A percentile compares a stretch with the other conserved stretches of the same genome.
Evolutionary conservation across 2,888 invertebrate species (phyloP).

Genomic region (Anthrax anthrax): DNA sequence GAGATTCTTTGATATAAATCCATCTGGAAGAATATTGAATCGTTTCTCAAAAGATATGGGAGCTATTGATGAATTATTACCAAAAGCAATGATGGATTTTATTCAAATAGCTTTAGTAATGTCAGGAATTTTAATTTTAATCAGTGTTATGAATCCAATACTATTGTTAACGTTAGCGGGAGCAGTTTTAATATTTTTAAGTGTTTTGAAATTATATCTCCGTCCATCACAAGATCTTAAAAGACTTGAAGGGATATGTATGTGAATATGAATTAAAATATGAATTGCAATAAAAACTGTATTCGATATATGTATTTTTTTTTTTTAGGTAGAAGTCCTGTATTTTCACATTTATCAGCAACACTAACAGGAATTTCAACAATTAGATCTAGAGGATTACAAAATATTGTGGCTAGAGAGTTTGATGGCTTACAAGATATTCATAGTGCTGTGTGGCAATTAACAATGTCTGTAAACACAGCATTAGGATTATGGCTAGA

Average conservation of each 20-base stretch:
- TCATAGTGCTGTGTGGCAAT: constrained; percentile 32
- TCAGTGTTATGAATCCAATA: constrained; percentile 54
- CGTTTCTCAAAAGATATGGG: constrained; percentile 64
- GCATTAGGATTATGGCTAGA: constrained; percentile 67
- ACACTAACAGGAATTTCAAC: constrained; percentile 74
- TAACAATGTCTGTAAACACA: constrained; percentile 28
- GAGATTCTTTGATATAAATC: constrained; percentile 76
- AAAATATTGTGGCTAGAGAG: constrained; percentile 55
- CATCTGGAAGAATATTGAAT: constrained; percentile 59
- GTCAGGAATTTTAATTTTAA: constrained; percentile 60
- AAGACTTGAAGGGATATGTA: constrained; percentile 53
- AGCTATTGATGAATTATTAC: constrained; percentile 43
- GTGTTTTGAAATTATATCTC: constrained; percentile 52
- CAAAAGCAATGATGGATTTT: constrained; percentile 39
- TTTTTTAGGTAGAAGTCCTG: constrained; percentile 60
- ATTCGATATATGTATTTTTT: background rate
- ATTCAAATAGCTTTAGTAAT: constrained; percentile 42
- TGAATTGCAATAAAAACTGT: background rate
- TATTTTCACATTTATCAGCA: constrained; percentile 82
- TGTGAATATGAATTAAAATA: constrained; percentile 20
- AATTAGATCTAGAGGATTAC: constrained; percentile 63
- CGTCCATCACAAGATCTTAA: constrained; percentile 61
- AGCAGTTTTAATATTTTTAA: constrained; percentile 46
- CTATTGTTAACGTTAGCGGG: constrained; percentile 50
- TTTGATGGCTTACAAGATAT: constrained; percentile 57